phyloP scores from a whole-genome alignment of 2,888 invertebrate species.

The Gymnoscelis rufifasciata region DNA sequence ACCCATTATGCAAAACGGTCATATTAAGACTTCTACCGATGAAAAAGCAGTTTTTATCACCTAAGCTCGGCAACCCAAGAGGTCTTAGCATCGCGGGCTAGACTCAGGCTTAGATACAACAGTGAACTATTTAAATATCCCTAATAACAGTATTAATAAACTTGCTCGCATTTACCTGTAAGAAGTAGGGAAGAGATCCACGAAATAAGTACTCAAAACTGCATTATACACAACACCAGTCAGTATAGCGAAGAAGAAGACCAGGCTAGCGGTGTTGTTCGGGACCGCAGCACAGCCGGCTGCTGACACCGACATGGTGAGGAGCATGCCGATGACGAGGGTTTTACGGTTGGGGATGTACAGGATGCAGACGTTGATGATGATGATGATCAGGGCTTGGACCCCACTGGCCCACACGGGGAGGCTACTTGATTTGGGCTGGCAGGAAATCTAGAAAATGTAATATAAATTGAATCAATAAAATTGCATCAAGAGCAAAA shows the following conservation, averaged over 20 bases:
- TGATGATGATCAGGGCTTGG: slow-evolving; percentile 28
- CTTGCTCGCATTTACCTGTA: slow-evolving; percentile 46
- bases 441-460: slow-evolving; percentile 2
- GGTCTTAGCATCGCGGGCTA: too few relatives aligned
- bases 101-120: too few relatives aligned
- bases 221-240: slow-evolving; percentile 49
- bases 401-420: slow-evolving; percentile 25
- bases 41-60: too few relatives aligned
- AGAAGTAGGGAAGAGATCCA: slow-evolving; percentile 62
- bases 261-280: slow-evolving; percentile 30
- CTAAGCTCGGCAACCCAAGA: too few relatives aligned
- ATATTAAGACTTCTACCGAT: too few relatives aligned
- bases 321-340: slow-evolving; percentile 28
- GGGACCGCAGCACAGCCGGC: slow-evolving; percentile 29
- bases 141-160: too few relatives aligned
- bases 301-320: slow-evolving; percentile 23
- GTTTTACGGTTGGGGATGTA: slow-evolving; percentile 33
- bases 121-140: too few relatives aligned
- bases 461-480: background rate
- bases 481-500: background rate
- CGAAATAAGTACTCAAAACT: slow-evolving; percentile 59
- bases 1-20: too few relatives aligned
- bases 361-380: slow-evolving; percentile 32
- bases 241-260: slow-evolving; percentile 54
- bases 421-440: slow-evolving; percentile 3